Evolutionary conservation across 2,888 invertebrate species (phyloP).

Genomic region (Thecophora atra): DNA sequence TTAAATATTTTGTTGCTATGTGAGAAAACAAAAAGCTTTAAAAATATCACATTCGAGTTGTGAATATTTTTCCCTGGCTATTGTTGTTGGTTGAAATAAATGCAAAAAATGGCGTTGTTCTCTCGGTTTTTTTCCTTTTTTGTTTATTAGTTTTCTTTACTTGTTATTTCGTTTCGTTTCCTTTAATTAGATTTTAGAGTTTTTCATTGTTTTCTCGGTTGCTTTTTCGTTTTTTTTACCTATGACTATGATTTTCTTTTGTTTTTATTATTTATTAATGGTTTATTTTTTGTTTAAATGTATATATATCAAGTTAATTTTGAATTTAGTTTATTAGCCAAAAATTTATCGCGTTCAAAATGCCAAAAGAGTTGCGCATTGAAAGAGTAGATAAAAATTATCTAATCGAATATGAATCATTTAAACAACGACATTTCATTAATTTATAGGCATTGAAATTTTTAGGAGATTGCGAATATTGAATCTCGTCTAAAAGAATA

Average conservation of each 20-base stretch:
- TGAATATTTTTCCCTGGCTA: constrained; percentile 66
- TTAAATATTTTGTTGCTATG: constrained; percentile 40
- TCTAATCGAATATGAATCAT: too few species aligned
- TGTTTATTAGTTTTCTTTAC: constrained; percentile 40
- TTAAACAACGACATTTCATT: too few species aligned
- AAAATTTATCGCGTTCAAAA: constrained; percentile 36
- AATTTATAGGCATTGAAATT: too few species aligned
- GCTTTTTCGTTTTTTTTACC: constrained; percentile 40
- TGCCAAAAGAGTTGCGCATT: not conserved
- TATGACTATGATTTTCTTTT: constrained; percentile 41
- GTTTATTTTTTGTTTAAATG: constrained; percentile 44
- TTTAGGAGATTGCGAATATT: too few species aligned
- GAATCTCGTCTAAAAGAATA: too few species aligned
- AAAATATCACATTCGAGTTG: constrained; percentile 66
- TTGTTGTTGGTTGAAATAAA: constrained; percentile 62
- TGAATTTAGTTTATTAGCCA: constrained; percentile 49
- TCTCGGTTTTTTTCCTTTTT: constrained; percentile 47
- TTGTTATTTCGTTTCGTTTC: constrained; percentile 37
- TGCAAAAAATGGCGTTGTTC: constrained; percentile 53
- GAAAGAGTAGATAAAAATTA: too few species aligned
- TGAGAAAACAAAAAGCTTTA: constrained; percentile 43
- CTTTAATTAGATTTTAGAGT: constrained; percentile 31
- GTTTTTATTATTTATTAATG: too few species aligned
- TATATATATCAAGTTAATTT: constrained; percentile 61
- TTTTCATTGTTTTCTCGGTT: constrained; percentile 42